Conservation (phyloP, 2,797 vertebrate genomes). For the Knipowitschia caucasica region DNA sequence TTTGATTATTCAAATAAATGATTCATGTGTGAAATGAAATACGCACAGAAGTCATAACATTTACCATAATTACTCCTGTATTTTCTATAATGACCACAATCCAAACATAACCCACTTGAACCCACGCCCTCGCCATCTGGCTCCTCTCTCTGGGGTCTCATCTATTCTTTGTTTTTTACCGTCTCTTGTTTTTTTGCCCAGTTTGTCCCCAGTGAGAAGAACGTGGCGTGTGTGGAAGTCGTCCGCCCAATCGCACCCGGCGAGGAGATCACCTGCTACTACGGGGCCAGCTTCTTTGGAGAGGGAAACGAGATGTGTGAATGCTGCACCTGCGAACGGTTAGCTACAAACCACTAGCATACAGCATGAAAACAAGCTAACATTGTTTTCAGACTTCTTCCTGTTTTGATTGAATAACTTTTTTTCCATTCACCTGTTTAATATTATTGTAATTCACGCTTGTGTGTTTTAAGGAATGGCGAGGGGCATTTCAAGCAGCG, state of each 20-base stretch:
- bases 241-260: slow-evolving; percentile 88
- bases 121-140: neutral
- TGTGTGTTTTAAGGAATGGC: slow-evolving; percentile 73
- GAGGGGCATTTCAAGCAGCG: slow-evolving; percentile 84
- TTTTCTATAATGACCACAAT: neutral
- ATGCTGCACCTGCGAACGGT: slow-evolving; percentile 94
- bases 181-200: slow-evolving; percentile 35
- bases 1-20: no score
- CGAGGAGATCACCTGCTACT: slow-evolving; percentile 94
- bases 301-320: slow-evolving; percentile 94
- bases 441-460: no score
- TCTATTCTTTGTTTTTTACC: slow-evolving; percentile 40
- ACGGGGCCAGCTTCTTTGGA: slow-evolving; percentile 92
- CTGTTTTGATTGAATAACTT: no score
- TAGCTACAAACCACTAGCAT: no score
- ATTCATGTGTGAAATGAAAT: no score
- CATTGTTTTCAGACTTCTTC: no score
- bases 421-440: no score
- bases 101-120: neutral
- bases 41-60: no score
- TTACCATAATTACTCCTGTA: no score
- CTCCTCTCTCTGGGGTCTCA: slow-evolving; percentile 35
- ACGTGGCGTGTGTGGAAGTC: slow-evolving; percentile 88
- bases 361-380: no score
- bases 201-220: slow-evolving; percentile 90